Conservation (phyloP, 2,888 invertebrate species). For the Pyrrhia umbra region DNA sequence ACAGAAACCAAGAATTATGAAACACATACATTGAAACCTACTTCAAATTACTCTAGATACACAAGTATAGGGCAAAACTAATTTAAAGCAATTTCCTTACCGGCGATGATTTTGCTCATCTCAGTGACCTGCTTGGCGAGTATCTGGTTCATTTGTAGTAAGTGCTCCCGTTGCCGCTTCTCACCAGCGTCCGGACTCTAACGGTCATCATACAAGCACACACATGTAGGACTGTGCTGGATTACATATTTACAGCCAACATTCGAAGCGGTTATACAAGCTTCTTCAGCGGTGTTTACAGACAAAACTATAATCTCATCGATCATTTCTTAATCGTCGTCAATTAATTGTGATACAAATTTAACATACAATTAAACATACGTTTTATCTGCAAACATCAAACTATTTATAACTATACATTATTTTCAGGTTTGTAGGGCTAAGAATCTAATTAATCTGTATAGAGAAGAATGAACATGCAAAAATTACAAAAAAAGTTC, state of each 20-base stretch:
- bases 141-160: conserved; percentile 97
- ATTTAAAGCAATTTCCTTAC: conserved; percentile 89
- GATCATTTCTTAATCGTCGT: too few species aligned
- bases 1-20: conserved; percentile 14
- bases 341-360: too few species aligned
- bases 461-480: conserved; percentile 69
- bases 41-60: conserved; percentile 21
- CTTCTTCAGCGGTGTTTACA: conserved; percentile 66
- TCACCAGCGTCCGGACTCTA: conserved; percentile 95
- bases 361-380: background rate
- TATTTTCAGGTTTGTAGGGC: conserved; percentile 30
- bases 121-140: conserved; percentile 98
- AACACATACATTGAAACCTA: conserved; percentile 18
- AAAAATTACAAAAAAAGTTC: conserved; percentile 63
- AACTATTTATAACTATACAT: conserved; percentile 43
- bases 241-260: conserved; percentile 85
- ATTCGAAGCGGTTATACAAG: conserved; percentile 84
- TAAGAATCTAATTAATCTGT: conserved; percentile 27
- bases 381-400: conserved; percentile 62
- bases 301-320: too few species aligned
- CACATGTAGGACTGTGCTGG: conserved; percentile 77
- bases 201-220: conserved; percentile 77
- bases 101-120: conserved; percentile 98
- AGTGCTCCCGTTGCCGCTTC: conserved; percentile 96
- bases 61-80: conserved; percentile 47